phyloP scores from a whole-genome alignment of 2,797 vertebrate genomes.

The Girardinus metallicus region DNA sequence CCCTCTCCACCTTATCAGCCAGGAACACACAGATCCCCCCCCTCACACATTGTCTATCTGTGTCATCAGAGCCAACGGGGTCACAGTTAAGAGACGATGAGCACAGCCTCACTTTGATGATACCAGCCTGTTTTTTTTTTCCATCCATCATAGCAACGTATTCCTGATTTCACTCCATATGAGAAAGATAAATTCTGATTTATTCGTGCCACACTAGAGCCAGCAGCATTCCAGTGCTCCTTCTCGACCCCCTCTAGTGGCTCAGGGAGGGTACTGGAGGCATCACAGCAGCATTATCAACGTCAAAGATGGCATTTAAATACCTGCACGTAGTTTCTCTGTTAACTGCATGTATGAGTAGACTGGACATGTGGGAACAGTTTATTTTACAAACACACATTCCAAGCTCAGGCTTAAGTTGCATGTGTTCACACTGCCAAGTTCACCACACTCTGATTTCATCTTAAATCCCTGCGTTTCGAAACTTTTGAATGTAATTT shows the following conservation, averaged over 20 bases:
- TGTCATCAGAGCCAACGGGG: constrained; percentile 77
- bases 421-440: neutral
- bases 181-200: constrained; percentile 42
- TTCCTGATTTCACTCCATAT: constrained; percentile 52
- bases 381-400: neutral
- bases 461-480: too few relatives aligned
- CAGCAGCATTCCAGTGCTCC: neutral
- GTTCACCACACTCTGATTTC: neutral
- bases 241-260: neutral
- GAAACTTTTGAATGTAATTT: neutral
- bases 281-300: neutral
- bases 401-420: neutral
- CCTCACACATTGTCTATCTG: constrained; percentile 60
- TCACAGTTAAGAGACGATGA: constrained; percentile 68
- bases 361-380: neutral
- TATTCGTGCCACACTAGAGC: neutral
- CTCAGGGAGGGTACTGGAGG: neutral
- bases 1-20: constrained; percentile 74
- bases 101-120: constrained; percentile 59
- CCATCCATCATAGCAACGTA: constrained; percentile 49
- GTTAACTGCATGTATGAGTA: neutral
- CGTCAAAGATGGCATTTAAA: neutral
- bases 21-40: constrained; percentile 71
- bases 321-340: neutral
- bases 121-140: constrained; percentile 35